Evolutionary conservation across 2,888 invertebrate genomes (phyloP).

Genomic region (Phlogophora meticulosa): DNA sequence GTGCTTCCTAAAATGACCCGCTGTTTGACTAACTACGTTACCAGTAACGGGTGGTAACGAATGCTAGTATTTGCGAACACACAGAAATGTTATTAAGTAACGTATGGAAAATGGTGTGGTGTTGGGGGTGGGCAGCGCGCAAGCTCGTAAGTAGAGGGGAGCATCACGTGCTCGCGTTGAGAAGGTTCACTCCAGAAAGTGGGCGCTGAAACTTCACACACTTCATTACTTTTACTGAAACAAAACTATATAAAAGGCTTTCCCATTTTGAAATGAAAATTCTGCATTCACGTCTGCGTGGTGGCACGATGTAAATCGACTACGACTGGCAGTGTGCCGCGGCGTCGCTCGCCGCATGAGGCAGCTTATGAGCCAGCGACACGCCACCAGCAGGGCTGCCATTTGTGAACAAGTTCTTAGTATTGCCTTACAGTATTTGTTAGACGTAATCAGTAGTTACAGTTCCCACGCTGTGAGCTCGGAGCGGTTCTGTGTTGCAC

Average conservation of each 20-base stretch:
- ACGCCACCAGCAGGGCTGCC: slow-evolving; percentile 16
- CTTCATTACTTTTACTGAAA: background rate
- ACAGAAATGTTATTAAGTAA: slow-evolving; percentile 24
- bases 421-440: slow-evolving; percentile 12
- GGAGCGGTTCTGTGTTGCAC: background rate
- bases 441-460: background rate
- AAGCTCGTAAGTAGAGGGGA: background rate
- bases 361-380: slow-evolving; percentile 5
- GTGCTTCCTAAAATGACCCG: slow-evolving; percentile 24
- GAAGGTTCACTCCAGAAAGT: background rate
- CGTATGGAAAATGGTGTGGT: background rate
- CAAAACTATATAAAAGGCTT: background rate
- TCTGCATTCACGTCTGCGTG: background rate
- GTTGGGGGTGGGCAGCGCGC: background rate
- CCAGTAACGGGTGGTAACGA: slow-evolving; percentile 6
- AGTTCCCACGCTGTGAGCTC: background rate
- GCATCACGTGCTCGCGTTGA: background rate
- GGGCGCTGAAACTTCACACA: background rate
- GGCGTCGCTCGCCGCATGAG: background rate
- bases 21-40: slow-evolving; percentile 17
- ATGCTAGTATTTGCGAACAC: slow-evolving; percentile 40
- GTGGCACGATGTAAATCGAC: background rate
- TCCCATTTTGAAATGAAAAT: background rate
- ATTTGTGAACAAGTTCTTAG: slow-evolving; percentile 6
- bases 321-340: background rate